Evolutionary conservation across 2,888 invertebrate species (phyloP).

Genomic region (Romanomermis culicivorax): DNA sequence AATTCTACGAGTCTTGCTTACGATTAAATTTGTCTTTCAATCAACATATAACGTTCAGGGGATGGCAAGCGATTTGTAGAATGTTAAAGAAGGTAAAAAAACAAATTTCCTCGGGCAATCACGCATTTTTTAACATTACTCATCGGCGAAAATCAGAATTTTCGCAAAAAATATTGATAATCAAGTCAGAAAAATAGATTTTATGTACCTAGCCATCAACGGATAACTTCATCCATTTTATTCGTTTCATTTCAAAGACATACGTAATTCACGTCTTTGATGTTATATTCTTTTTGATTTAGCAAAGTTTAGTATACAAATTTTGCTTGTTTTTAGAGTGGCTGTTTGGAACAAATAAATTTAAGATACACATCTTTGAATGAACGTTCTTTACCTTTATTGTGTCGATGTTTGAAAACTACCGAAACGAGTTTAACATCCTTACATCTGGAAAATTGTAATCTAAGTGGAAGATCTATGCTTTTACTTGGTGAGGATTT

Average conservation of each 20-base stretch:
- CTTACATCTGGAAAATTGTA: conserved; percentile 54
- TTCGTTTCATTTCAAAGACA: too few species aligned
- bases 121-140: neutral
- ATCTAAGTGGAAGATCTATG: conserved; percentile 49
- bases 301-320: too few species aligned
- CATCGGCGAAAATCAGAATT: too few species aligned
- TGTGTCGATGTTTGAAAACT: conserved; percentile 47
- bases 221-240: too few species aligned
- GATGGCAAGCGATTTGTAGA: conserved; percentile 60
- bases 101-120: neutral
- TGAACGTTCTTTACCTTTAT: conserved; percentile 46
- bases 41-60: conserved; percentile 48
- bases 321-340: conserved; percentile 38
- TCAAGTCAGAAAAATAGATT: too few species aligned
- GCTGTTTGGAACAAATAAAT: conserved; percentile 47
- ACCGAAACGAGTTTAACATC: conserved; percentile 47
- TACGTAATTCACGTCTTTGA: too few species aligned
- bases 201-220: too few species aligned
- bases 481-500: conserved; percentile 44
- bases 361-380: conserved; percentile 43
- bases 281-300: too few species aligned
- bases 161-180: too few species aligned
- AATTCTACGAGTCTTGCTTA: conserved; percentile 64
- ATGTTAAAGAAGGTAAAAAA: conserved; percentile 49
- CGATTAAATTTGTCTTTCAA: conserved; percentile 55